Evolutionary conservation across 2,113 vertebrate genomes (phyloP).

Genomic region (Agelaius tricolor): DNA sequence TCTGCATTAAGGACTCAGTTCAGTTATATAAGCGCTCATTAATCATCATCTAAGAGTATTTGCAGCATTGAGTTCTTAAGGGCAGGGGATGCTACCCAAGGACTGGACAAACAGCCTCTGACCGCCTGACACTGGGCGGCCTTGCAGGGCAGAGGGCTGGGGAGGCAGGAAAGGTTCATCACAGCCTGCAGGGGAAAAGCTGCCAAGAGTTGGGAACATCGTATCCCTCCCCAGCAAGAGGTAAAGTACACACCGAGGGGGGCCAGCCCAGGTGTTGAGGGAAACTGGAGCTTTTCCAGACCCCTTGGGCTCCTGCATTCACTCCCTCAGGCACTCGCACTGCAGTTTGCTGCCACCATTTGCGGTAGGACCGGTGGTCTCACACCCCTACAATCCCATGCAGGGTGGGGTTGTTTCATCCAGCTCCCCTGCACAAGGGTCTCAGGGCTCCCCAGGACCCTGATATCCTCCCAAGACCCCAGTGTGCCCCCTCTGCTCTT

Average conservation of each 20-base stretch:
- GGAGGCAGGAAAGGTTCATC: neutral
- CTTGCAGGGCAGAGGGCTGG: neutral
- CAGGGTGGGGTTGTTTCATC: neutral
- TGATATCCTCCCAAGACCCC: neutral
- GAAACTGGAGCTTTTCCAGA: neutral
- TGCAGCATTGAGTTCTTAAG: neutral
- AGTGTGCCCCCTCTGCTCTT: neutral
- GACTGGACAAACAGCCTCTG: neutral
- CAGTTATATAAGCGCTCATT: neutral
- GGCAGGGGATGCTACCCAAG: constrained; percentile 24
- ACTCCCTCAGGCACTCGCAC: fast-evolving
- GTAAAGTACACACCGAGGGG: neutral
- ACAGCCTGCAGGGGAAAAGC: neutral
- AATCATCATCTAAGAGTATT: constrained; percentile 39
- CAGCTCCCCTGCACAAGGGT: neutral
- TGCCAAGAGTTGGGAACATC: neutral
- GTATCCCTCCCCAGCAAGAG: neutral
- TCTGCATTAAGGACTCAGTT: neutral
- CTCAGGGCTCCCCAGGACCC: neutral
- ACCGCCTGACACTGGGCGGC: neutral
- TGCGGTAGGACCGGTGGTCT: neutral
- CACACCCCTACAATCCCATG: fast-evolving
- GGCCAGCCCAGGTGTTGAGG: neutral
- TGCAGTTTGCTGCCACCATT: neutral
- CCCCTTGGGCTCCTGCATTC: fast-evolving